A percentile compares a stretch with the other conserved stretches of the same genome.
phyloP scores from a whole-genome alignment of 2,888 invertebrate species.

The Dichetophora obliterata region DNA sequence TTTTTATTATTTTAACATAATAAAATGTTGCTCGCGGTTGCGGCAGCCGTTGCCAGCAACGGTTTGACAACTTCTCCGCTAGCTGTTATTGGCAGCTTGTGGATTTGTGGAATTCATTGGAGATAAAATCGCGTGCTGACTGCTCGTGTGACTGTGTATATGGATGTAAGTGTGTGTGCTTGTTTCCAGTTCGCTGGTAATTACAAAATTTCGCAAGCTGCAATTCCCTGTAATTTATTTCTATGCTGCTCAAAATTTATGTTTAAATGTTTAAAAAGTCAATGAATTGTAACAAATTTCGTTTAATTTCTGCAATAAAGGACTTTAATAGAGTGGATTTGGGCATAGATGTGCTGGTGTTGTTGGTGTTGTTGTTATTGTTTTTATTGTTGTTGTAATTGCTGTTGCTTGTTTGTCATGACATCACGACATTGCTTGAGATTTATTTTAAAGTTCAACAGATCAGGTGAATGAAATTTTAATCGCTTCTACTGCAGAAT shows the following conservation, averaged over 20 bases:
- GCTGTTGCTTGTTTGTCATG: background rate
- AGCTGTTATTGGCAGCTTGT: background rate
- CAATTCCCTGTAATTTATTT: conserved; percentile 19
- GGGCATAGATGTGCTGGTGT: background rate
- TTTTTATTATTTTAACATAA: conserved; percentile 42
- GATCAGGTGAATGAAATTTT: conserved; percentile 29
- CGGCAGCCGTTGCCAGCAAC: background rate
- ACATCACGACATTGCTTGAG: conserved; percentile 5
- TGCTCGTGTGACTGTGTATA: background rate
- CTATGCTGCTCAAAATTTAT: conserved; percentile 30
- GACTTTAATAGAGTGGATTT: background rate
- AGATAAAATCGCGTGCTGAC: background rate
- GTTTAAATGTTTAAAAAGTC: conserved; percentile 38
- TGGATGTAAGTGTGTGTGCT: background rate
- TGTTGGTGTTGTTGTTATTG: too few species aligned
- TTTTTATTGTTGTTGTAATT: background rate
- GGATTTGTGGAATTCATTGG: conserved; percentile 8
- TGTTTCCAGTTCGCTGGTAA: background rate
- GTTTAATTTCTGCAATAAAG: background rate
- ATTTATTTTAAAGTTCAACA: conserved; percentile 32
- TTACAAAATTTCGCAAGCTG: conserved; percentile 14
- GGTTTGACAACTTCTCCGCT: conserved; percentile 2
- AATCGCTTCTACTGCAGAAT: background rate
- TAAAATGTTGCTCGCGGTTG: conserved; percentile 11
- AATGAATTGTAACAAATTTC: conserved; percentile 27